A percentile compares a stretch with the other conserved stretches of the same genome.
Evolutionary conservation across 2,797 vertebrate species (phyloP).

Genomic region (Anolis apletophallus): DNA sequence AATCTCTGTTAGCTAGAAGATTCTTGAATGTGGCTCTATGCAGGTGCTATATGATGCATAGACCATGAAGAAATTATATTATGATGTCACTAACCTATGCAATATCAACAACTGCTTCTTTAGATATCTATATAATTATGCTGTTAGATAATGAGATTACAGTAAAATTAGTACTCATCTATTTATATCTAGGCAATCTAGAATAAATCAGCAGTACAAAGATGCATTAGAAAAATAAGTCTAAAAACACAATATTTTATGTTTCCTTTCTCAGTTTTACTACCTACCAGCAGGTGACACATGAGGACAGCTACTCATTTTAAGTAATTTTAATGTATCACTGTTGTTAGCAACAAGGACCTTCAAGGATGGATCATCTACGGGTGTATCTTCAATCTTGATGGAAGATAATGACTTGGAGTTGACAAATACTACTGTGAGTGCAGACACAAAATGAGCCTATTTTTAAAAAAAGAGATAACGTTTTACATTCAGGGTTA

Average conservation of each 20-base stretch:
- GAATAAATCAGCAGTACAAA: constrained; percentile 22
- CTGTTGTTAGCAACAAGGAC: constrained; percentile 85
- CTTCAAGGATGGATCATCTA: constrained; percentile 84
- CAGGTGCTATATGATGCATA: too few species aligned
- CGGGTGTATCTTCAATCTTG: constrained; percentile 83
- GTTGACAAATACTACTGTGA: constrained; percentile 85
- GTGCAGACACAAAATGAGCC: constrained; percentile 83
- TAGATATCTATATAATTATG: not conserved
- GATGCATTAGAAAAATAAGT: constrained; percentile 19
- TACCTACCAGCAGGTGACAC: constrained; percentile 83
- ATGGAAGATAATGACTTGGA: constrained; percentile 83
- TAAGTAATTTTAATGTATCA: constrained; percentile 80
- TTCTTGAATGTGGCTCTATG: too few species aligned
- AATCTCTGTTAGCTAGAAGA: not conserved
- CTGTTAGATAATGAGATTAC: not conserved
- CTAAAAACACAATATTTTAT: not conserved
- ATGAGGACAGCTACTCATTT: constrained; percentile 86
- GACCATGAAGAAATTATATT: too few species aligned
- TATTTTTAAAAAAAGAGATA: constrained; percentile 55
- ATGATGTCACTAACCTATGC: too few species aligned
- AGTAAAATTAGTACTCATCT: not conserved
- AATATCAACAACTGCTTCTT: not conserved
- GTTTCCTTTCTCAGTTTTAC: constrained; percentile 1
- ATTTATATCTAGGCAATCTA: not conserved
- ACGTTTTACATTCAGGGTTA: not conserved